phyloP scores from a whole-genome alignment of 2,797 vertebrate species.

The Cyprinella venusta region DNA sequence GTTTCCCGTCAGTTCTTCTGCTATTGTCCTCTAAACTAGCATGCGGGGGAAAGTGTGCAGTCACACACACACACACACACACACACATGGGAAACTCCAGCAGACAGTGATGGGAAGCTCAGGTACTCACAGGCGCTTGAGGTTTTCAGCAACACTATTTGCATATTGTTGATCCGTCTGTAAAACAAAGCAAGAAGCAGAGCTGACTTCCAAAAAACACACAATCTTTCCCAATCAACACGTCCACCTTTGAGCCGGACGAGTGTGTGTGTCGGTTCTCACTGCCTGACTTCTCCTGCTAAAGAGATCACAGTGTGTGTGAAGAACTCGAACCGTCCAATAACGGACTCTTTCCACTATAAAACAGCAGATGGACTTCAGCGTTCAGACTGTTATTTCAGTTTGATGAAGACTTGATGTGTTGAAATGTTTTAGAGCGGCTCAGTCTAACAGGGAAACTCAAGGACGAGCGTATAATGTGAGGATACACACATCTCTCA shows the following conservation, averaged over 20 bases:
- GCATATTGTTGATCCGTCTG: constrained; percentile 95
- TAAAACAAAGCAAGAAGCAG: constrained; percentile 49
- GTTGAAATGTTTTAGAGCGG: neutral
- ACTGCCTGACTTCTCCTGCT: neutral
- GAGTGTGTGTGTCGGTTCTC: neutral
- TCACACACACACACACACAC: constrained; percentile 28
- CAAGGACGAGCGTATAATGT: constrained; percentile 3
- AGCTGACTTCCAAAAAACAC: neutral
- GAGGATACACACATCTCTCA: constrained; percentile 25
- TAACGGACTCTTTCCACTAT: constrained; percentile 10
- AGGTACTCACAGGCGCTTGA: constrained; percentile 92
- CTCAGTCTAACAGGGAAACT: neutral
- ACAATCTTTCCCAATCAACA: neutral
- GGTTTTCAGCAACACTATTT: constrained; percentile 89
- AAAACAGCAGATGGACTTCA: neutral
- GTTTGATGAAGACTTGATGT: neutral
- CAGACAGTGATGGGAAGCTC: constrained; percentile 37
- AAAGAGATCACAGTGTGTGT: neutral
- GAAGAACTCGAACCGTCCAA: neutral
- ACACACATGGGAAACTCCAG: neutral
- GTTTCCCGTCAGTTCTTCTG: neutral
- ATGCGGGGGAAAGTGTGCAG: neutral
- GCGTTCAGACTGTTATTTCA: neutral
- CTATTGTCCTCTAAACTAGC: constrained; percentile 24
- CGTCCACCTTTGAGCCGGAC: neutral